Percentiles rank a stretch among this genome's conserved stretches.
phyloP scores from a whole-genome alignment of 1,140 invertebrate species.

The Polyergus mexicanus region DNA sequence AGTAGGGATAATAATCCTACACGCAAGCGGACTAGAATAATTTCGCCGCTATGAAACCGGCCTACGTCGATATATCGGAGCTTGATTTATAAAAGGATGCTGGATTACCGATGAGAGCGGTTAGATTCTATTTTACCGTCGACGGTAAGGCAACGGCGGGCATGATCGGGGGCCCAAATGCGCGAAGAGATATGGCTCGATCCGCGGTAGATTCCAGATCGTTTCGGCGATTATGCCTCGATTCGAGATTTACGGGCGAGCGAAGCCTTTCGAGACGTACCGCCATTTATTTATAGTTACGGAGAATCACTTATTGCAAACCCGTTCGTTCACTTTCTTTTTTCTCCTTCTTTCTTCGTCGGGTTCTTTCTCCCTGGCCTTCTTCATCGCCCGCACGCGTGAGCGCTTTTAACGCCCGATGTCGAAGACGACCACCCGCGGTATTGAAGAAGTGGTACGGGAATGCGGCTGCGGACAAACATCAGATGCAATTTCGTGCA shows the following conservation, averaged over 20 bases:
- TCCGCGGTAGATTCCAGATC: constrained; percentile 77
- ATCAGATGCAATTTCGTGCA: constrained; percentile 7
- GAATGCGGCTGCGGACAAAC: neutral
- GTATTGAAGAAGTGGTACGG: neutral
- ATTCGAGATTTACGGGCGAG: constrained; percentile 77
- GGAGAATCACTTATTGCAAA: constrained; percentile 69
- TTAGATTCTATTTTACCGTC: constrained; percentile 74
- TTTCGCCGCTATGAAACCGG: constrained; percentile 32
- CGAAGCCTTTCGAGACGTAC: constrained; percentile 61
- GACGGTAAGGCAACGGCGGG: constrained; percentile 60
- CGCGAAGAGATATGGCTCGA: constrained; percentile 61
- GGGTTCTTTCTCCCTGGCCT: neutral
- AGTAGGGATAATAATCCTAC: constrained; percentile 49
- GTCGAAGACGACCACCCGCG: constrained; percentile 56
- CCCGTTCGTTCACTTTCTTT: constrained; percentile 5
- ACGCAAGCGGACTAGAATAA: constrained; percentile 34
- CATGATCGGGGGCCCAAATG: neutral
- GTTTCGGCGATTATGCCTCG: constrained; percentile 76
- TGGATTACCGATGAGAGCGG: constrained; percentile 77
- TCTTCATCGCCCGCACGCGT: constrained; percentile 49
- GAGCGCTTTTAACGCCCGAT: constrained; percentile 65
- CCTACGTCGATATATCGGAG: neutral
- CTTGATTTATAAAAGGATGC: constrained; percentile 78
- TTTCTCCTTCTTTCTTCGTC: neutral
- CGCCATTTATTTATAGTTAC: constrained; percentile 80